A percentile compares a stretch with the other conserved stretches of the same genome.
Evolutionary conservation across 2,888 invertebrate genomes (phyloP).

Genomic region (Epinotia ramella): DNA sequence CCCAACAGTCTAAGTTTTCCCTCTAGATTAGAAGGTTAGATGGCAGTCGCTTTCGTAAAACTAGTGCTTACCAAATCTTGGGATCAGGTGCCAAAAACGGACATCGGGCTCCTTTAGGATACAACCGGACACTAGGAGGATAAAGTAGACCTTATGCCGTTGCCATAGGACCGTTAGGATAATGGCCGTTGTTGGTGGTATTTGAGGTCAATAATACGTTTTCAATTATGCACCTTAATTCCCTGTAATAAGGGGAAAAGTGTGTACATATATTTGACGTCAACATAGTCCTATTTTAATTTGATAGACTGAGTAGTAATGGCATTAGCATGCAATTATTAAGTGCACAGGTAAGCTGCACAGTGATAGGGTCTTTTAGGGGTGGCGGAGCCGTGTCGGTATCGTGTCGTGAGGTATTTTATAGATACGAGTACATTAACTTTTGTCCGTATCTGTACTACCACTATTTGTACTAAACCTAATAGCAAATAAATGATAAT

Average conservation of each 20-base stretch:
- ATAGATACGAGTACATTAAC: too few relatives aligned
- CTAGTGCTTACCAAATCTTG: too few relatives aligned
- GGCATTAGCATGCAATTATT: conserved; percentile 27
- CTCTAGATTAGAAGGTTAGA: too few relatives aligned
- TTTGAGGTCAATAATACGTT: background rate
- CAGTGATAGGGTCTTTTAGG: conserved; percentile 21
- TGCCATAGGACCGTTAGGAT: background rate
- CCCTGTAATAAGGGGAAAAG: background rate
- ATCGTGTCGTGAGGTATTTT: background rate
- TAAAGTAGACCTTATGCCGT: too few relatives aligned
- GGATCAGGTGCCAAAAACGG: too few relatives aligned
- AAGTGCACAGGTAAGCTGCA: conserved; percentile 11
- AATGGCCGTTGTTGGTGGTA: background rate
- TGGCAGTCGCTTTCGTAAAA: too few relatives aligned
- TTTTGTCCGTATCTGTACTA: too few relatives aligned
- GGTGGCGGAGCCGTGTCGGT: conserved; percentile 5
- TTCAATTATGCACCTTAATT: background rate
- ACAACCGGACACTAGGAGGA: background rate
- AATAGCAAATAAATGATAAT: too few relatives aligned
- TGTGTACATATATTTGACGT: background rate
- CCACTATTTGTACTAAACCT: too few relatives aligned
- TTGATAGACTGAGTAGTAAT: conserved; percentile 1
- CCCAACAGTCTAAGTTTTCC: too few relatives aligned
- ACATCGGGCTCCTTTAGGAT: too few relatives aligned
- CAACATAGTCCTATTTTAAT: background rate